Conservation (phyloP, 2,113 vertebrate species). For the Myodes glareolus region DNA sequence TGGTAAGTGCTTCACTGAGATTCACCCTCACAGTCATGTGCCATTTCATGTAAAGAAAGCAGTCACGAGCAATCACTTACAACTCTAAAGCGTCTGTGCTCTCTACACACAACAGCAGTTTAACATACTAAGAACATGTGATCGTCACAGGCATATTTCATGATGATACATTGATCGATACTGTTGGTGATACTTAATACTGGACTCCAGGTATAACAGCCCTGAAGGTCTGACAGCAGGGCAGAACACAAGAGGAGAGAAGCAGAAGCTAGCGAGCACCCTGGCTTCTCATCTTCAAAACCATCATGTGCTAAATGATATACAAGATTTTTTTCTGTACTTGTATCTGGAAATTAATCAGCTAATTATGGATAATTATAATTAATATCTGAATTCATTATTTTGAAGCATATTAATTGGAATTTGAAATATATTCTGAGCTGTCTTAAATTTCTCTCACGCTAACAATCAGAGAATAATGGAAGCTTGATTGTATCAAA, state of each 20-base stretch:
- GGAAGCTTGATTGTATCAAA: conserved; percentile 74
- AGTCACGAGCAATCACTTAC: not conserved
- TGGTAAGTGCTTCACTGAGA: not conserved
- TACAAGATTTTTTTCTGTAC: conserved; percentile 60
- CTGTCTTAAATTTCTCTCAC: conserved; percentile 48
- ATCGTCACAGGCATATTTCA: not conserved
- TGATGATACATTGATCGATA: not conserved
- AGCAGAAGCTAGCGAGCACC: not conserved
- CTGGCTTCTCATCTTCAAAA: not conserved
- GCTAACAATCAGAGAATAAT: conserved; percentile 78
- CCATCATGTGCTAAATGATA: conserved; percentile 56
- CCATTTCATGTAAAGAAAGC: not conserved
- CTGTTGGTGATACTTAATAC: not conserved
- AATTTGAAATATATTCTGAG: conserved; percentile 71
- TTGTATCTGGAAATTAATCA: conserved; percentile 76
- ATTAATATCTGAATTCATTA: conserved; percentile 82
- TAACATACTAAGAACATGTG: conserved; percentile 21
- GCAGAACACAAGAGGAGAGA: not conserved
- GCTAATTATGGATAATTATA: conserved; percentile 78
- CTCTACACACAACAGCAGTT: not conserved
- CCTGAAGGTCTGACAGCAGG: not conserved
- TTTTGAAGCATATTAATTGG: conserved; percentile 74
- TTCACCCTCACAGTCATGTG: not conserved
- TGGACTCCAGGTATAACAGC: not conserved
- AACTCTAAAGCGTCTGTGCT: not conserved